phyloP scores from a whole-genome alignment of 2,888 invertebrate species.

The Drosophila incognita region DNA sequence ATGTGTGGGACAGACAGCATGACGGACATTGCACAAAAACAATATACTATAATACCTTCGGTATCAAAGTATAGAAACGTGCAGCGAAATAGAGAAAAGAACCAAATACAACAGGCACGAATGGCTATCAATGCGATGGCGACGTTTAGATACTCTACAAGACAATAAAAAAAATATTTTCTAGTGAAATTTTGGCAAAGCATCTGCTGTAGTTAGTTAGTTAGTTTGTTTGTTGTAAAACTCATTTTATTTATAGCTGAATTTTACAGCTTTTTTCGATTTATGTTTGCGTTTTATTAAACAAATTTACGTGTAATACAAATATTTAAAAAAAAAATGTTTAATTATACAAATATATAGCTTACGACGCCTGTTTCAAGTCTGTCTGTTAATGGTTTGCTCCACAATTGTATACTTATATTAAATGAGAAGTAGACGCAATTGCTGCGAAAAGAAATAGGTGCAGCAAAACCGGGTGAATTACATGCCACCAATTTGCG shows the following conservation, averaged over 20 bases:
- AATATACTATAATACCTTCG: background rate
- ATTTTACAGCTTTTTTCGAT: background rate
- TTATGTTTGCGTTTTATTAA: background rate
- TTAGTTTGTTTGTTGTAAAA: background rate
- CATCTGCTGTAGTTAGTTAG: background rate
- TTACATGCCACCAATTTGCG: background rate
- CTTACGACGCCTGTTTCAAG: background rate
- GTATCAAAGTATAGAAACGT: background rate
- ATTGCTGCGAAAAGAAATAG: background rate
- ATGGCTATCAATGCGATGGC: background rate
- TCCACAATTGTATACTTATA: background rate
- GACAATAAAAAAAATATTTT: background rate
- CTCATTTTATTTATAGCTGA: background rate
- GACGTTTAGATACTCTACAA: slow-evolving; percentile 12
- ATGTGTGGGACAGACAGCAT: no score
- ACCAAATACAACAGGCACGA: slow-evolving; percentile 1
- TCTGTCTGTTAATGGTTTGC: background rate
- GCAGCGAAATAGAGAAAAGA: slow-evolving; percentile 17
- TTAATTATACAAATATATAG: background rate
- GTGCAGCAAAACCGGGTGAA: background rate
- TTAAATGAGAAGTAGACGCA: background rate
- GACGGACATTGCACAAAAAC: background rate
- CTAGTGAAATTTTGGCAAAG: background rate
- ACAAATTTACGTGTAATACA: background rate
- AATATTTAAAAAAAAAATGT: background rate